Base-by-base conservation (phyloP, 1,140 invertebrate genomes). In the Lepidurus arcticus region DNA sequence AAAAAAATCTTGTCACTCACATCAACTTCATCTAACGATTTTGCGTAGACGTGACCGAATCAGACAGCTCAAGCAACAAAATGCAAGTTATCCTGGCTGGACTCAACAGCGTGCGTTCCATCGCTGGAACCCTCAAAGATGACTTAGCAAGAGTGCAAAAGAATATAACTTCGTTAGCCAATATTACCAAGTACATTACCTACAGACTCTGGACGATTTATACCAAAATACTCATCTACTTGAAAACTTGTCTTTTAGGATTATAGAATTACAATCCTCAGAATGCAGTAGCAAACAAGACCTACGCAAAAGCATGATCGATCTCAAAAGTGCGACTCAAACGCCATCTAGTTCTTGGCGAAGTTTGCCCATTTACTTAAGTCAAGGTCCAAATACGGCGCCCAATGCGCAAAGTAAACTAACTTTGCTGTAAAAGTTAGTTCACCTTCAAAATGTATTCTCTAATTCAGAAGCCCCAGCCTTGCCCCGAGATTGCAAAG, bases 401-500 rank as follows among this genome's bases (percentile, higher is more conserved):
- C 53, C 53, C 13, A 65, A 65, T 16, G 53, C 53, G 53, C 53
- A 65, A 65, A 65, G 53, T 65, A 65, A 7, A 21, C 21, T 9
- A 34, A 34, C 34, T 34, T 3, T 4, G 4, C 34, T 34, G 34
- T 4, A 34, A 34, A 34, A 34, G 4, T 34, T 34, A 34, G 4
- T 34, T 34, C 4, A 34, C 34, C 34, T 34, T 34, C 4, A 34
- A 34, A 34, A 34, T 4, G 2, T 34, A 34, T 34, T 34, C 8
- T 65, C 21, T 65, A 65, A 65, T 65, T 45, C 43, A 78, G 78
- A 78, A 16, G 8, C 11, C n/a, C 42, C 78, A 74, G 16, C 10
- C 75, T 78, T 83, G 13, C 82, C 84, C 0, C 80, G 79, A 73
- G 83, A 85, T 79, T 85, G 84, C 78, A 80, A 78, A 26, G 81